These are phyloP conservation scores for Nymphicus hollandicus DNA, from an alignment of 2,113 vertebrate genomes.

Conservation along the genomic window DNA sequence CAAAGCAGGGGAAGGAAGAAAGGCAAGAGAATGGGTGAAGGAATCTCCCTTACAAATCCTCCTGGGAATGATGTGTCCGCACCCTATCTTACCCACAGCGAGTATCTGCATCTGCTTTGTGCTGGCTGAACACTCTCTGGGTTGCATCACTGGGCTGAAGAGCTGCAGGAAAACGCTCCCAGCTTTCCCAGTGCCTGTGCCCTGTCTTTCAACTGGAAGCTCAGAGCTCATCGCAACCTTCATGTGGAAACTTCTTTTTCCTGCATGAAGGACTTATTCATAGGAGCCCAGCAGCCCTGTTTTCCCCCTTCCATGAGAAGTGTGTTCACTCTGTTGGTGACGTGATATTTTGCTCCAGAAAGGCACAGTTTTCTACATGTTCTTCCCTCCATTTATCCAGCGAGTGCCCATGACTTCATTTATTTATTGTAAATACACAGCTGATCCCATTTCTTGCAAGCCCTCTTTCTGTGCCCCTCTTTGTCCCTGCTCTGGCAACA, in stretches of 20 bases:
- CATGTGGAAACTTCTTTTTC: constrained; percentile 10
- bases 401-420: constrained; percentile 50
- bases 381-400: constrained; percentile 34
- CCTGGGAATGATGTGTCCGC: background rate
- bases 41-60: background rate
- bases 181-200: background rate
- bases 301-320: constrained; percentile 7
- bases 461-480: constrained; percentile 30
- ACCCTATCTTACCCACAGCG: fast-evolving
- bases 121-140: background rate
- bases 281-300: background rate
- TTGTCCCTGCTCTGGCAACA: constrained; percentile 54
- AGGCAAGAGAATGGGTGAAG: background rate
- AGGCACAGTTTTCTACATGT: constrained; percentile 18
- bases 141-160: background rate
- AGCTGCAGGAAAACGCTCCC: background rate
- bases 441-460: constrained; percentile 51
- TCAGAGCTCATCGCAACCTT: constrained; percentile 20
- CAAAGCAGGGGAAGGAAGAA: background rate
- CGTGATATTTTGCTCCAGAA: constrained; percentile 30
- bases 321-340: background rate
- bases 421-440: constrained; percentile 69
- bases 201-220: background rate
- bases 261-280: constrained; percentile 4
- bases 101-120: background rate